A percentile compares a stretch with the other conserved stretches of the same genome.
These are phyloP conservation scores for Embidobia sp. DNA, from an alignment of 2,888 invertebrate species.

Conservation along the genomic window DNA sequence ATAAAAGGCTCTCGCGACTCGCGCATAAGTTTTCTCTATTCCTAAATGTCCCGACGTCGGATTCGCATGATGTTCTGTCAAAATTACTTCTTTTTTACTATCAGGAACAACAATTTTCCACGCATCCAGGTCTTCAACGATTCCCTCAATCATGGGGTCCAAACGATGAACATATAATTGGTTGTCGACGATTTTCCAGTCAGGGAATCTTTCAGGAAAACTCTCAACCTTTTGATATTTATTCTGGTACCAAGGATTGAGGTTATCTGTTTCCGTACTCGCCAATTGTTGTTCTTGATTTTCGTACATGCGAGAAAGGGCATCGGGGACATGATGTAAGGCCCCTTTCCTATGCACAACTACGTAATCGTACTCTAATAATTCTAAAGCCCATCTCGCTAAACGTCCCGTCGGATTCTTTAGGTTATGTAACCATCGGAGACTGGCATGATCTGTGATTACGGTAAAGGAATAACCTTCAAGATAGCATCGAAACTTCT, in stretches of 20 bases:
- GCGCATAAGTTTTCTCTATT: slow-evolving; percentile 14
- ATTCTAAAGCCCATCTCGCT: too few species aligned
- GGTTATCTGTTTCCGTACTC: neutral
- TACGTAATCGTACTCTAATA: neutral
- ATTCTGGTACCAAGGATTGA: neutral
- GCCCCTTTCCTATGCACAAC: slow-evolving; percentile 11
- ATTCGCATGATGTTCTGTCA: slow-evolving; percentile 3
- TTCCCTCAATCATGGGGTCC: neutral
- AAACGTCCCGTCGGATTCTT: too few species aligned
- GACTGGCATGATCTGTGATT: neutral
- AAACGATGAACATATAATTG: neutral
- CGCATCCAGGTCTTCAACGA: slow-evolving; percentile 10
- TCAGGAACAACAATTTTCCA: slow-evolving; percentile 19
- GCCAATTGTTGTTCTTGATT: neutral
- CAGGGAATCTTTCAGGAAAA: neutral
- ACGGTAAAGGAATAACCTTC: neutral
- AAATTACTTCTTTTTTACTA: neutral
- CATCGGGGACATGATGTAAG: neutral
- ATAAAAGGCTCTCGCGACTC: slow-evolving; percentile 12
- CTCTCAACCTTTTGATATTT: neutral
- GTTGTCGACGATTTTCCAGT: slow-evolving; percentile 2
- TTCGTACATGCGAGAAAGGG: slow-evolving; percentile 14
- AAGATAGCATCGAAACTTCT: neutral
- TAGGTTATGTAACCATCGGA: too few species aligned
- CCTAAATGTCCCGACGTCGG: slow-evolving; percentile 27